Evolutionary conservation across 2,888 invertebrate genomes (phyloP).

Genomic region (Ganaspis brasiliensis): DNA sequence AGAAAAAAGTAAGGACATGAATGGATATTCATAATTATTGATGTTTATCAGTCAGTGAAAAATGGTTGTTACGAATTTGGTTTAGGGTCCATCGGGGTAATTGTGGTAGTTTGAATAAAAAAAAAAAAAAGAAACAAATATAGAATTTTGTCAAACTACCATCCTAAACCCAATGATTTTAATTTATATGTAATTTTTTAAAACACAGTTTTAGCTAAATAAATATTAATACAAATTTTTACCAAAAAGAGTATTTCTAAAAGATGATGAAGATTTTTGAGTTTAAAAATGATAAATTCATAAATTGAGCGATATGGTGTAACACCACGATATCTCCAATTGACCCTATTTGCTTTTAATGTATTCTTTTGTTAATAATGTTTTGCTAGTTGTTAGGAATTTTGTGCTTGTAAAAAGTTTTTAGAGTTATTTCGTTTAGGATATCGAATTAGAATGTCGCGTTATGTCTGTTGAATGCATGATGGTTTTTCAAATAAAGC

Average conservation of each 20-base stretch:
- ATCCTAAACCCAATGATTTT: neutral
- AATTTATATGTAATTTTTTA: no score
- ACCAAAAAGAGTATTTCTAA: no score
- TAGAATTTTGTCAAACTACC: neutral
- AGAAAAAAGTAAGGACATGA: slow-evolving; percentile 88
- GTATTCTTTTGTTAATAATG: neutral
- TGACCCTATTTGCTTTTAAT: slow-evolving; percentile 26
- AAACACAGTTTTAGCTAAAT: neutral
- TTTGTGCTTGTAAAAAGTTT: neutral
- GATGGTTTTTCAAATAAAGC: neutral
- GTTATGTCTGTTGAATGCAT: neutral
- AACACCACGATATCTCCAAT: slow-evolving; percentile 32
- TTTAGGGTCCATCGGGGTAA: slow-evolving; percentile 35
- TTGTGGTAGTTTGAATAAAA: slow-evolving; percentile 37
- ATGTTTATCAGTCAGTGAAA: slow-evolving; percentile 51
- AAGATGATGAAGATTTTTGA: no score
- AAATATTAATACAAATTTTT: no score
- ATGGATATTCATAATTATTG: slow-evolving; percentile 77
- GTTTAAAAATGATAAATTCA: no score
- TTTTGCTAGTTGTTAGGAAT: slow-evolving; percentile 2
- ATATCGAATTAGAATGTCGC: neutral
- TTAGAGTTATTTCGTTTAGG: neutral
- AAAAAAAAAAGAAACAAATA: neutral
- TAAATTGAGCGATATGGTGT: neutral
- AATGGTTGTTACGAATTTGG: slow-evolving; percentile 21